Conservation (phyloP, 2,113 vertebrate genomes). For the Gila orcuttii region DNA sequence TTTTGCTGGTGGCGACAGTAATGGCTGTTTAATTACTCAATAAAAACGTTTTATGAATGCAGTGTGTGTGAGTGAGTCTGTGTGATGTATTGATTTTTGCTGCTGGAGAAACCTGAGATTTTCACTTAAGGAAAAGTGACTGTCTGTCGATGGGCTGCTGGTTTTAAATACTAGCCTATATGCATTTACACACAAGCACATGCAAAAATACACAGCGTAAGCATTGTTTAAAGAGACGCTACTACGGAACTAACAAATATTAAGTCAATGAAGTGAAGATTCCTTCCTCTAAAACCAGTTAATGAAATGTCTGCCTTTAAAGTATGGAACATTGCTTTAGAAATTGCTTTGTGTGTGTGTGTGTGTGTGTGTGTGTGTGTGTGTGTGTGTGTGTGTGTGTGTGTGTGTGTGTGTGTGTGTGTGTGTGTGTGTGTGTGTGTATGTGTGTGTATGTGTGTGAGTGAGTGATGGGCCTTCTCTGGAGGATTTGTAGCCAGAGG, state of each 20-base stretch:
- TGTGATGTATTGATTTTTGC: conserved; percentile 54
- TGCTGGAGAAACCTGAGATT: conserved; percentile 51
- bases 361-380: conserved; percentile 1
- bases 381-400: background rate
- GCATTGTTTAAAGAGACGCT: background rate
- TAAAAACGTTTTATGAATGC: conserved; percentile 97
- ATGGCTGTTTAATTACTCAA: conserved; percentile 99
- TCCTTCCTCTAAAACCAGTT: conserved; percentile 32
- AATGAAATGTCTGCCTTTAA: conserved; percentile 46
- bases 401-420: background rate
- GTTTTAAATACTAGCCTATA: conserved; percentile 36
- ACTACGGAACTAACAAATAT: background rate
- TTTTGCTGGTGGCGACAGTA: conserved; percentile 94
- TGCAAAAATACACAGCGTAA: background rate
- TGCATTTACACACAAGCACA: background rate
- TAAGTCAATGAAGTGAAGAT: conserved; percentile 23
- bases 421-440: background rate
- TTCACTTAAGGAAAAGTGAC: conserved; percentile 48
- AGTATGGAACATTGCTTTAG: conserved; percentile 36
- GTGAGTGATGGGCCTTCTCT: conserved; percentile 46
- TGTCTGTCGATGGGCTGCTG: conserved; percentile 41
- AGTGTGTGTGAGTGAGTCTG: conserved; percentile 51
- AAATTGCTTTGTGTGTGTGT: conserved; percentile 40
- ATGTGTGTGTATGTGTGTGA: too few species aligned
- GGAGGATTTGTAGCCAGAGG: conserved; percentile 49